Evolutionary conservation across 2,113 vertebrate species (phyloP), one percentile per base, ranked within the genome.

Genomic region (Vulpes vulpes): DNA sequence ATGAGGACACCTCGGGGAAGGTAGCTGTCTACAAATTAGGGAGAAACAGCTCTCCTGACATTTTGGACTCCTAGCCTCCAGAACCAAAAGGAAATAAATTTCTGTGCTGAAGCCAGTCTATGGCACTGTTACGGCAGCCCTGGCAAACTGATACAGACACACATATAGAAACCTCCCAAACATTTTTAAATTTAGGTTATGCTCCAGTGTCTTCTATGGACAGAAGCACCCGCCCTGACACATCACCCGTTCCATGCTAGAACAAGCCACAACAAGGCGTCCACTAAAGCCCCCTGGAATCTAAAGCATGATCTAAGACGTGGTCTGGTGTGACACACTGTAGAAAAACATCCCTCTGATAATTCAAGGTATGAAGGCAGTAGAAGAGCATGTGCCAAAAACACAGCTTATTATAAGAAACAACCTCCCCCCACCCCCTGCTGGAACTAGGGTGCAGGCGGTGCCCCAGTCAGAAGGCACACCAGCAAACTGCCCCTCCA

Each of bases 21-120:
- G 22, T 0, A 1, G n/a, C 43, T 4, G 0, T 2, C 38, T 7
- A 25, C n/a, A 0, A 20, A 25, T 35, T 30, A 55, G 55, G 71
- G 27, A 22, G 11, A 69, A 2, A 14, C 73, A n/a, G 11, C 62
- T 23, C 60, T 11, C 20, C 32, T 2, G 8, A 49, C 35, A 35
- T 22, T 32, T 1, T 4, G 76, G 73, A 20, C 30, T 4, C 60
- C 59, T 0, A 0, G 92, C n/a, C 64, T 69, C 51, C 55, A 38
- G 73, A n/a, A 14, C 15, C 0, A 2, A 23, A 12, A 32, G 22
- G 17, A 38, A 43, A 64, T 8, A 2, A 14, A 32, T 3, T 30
- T 27, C 76, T 73, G 22, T 23, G 71, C 15, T 30, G 53, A n/a
- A 27, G 60, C 27, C 8, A 4, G 10, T 25, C 69, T 67, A 15